Conservation (phyloP, 2,113 vertebrate species). For the Myrmecophaga tridactyla region DNA sequence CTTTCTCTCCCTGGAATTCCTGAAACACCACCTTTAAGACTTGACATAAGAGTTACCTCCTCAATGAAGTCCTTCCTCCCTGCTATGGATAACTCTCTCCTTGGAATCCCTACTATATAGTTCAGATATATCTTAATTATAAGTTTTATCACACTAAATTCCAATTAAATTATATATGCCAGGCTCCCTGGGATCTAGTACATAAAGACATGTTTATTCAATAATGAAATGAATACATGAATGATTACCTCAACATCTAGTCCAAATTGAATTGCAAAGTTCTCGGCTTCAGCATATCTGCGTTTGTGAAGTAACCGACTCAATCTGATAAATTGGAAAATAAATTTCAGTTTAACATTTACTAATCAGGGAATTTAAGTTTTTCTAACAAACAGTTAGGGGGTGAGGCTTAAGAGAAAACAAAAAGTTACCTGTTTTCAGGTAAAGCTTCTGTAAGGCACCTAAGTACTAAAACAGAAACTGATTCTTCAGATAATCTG, state of each 20-base stretch:
- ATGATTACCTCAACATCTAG: conserved; percentile 92
- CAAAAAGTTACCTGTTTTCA: conserved; percentile 90
- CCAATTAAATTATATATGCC: background rate
- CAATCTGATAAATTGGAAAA: conserved; percentile 82
- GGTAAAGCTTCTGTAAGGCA: conserved; percentile 97
- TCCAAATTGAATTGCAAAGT: conserved; percentile 94
- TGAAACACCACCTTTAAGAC: background rate
- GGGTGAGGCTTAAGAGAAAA: background rate
- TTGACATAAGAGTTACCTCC: background rate
- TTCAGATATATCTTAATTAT: background rate
- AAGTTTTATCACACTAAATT: background rate
- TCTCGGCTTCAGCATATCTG: conserved; percentile 96
- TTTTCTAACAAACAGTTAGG: background rate
- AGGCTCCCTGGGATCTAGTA: background rate
- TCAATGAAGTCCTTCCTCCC: background rate
- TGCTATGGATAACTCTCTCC: background rate
- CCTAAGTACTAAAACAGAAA: conserved; percentile 88
- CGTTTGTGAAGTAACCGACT: conserved; percentile 96
- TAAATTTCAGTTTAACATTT: background rate
- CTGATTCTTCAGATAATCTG: conserved; percentile 80
- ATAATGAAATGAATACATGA: background rate
- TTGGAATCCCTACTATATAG: background rate
- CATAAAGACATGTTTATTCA: background rate
- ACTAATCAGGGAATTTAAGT: background rate
- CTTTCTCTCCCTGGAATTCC: background rate